Percentiles rank a stretch among this genome's conserved stretches.
Conservation (phyloP, 2,888 invertebrate genomes). For the Lucinisca nassula region DNA sequence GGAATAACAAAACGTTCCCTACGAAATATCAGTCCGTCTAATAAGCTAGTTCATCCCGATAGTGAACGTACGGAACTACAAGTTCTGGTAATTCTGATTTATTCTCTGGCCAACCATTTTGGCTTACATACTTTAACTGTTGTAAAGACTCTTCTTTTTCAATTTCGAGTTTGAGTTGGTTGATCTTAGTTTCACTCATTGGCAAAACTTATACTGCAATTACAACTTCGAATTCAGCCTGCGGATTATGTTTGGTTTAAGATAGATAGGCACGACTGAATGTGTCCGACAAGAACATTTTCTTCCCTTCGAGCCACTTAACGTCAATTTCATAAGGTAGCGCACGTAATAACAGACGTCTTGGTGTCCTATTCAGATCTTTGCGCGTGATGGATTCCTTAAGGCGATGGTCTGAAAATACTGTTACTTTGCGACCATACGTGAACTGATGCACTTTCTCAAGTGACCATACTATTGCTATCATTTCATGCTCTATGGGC, state of each 20-base stretch:
- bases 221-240: neutral
- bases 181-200: neutral
- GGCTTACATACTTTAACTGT: conserved; percentile 7
- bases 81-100: neutral
- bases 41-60: neutral
- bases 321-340: conserved; percentile 82
- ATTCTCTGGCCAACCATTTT: conserved; percentile 46
- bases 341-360: conserved; percentile 76
- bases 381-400: conserved; percentile 85
- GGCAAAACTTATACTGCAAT: neutral
- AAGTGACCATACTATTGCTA: conserved; percentile 83
- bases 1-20: neutral
- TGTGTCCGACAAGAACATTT: conserved; percentile 57
- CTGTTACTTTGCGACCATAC: conserved; percentile 85
- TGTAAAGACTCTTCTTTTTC: conserved; percentile 17
- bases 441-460: conserved; percentile 73
- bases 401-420: conserved; percentile 87
- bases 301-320: conserved; percentile 46
- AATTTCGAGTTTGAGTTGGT: neutral
- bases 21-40: neutral
- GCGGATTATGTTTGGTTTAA: neutral
- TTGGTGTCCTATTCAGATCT: conserved; percentile 71
- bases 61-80: neutral
- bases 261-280: conserved; percentile 54
- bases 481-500: conserved; percentile 64